A percentile compares a stretch with the other conserved stretches of the same genome.
Conservation (phyloP, 2,797 vertebrate species). For the Hyperoplus lanceolatus region DNA sequence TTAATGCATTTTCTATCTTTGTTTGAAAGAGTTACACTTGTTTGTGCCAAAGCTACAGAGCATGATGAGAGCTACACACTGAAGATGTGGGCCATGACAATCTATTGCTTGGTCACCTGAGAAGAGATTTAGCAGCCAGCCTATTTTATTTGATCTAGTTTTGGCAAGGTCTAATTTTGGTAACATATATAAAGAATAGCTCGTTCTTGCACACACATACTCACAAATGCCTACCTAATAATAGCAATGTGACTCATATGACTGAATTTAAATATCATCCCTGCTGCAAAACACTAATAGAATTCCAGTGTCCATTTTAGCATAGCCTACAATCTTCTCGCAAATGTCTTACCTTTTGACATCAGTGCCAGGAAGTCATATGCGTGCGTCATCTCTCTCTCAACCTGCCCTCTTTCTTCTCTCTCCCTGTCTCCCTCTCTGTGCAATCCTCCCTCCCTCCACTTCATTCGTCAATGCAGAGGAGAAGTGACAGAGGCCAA, state of each 20-base stretch:
- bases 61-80: slow-evolving; percentile 6
- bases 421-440: slow-evolving; percentile 3
- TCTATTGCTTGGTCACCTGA: slow-evolving; percentile 33
- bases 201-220: slow-evolving; percentile 11
- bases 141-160: slow-evolving; percentile 61
- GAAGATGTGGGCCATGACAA: slow-evolving; percentile 52
- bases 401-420: not conserved
- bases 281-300: too few species aligned
- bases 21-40: not conserved
- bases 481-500: slow-evolving; percentile 46
- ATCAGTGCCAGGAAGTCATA: slow-evolving; percentile 42
- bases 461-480: slow-evolving; percentile 30
- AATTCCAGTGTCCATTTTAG: too few species aligned
- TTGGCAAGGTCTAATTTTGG: slow-evolving; percentile 42
- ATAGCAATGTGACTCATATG: not conserved
- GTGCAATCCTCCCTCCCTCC: not conserved
- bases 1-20: not conserved
- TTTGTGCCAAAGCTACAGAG: slow-evolving; percentile 20
- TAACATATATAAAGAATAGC: slow-evolving; percentile 3
- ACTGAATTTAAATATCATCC: not conserved
- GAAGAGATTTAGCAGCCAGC: slow-evolving; percentile 42
- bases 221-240: not conserved
- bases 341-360: slow-evolving; percentile 42
- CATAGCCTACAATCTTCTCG: too few species aligned
- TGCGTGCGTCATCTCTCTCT: slow-evolving; percentile 9